phyloP scores from a whole-genome alignment of 2,888 invertebrate genomes.

The Drosophila nr. fundita region DNA sequence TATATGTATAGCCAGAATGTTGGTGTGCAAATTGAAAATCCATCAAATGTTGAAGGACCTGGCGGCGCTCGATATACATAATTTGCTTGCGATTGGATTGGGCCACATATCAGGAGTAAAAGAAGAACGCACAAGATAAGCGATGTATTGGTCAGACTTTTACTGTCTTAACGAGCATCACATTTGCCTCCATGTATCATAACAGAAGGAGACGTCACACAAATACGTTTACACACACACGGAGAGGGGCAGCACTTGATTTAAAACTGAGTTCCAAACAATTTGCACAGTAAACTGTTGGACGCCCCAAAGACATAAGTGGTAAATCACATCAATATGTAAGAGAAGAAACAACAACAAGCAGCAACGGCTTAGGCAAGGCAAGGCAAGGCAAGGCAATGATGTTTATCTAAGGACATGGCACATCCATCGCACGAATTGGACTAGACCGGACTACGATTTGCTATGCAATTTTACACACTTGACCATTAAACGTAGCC shows the following conservation, averaged over 20 bases:
- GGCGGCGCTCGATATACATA: constrained; percentile 30
- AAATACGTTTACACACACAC: neutral
- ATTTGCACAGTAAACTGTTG: constrained; percentile 75
- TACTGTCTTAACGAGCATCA: constrained; percentile 52
- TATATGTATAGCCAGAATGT: neutral
- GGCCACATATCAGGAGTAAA: constrained; percentile 34
- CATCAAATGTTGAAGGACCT: constrained; percentile 25
- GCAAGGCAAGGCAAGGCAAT: constrained; percentile 38
- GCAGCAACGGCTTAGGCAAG: neutral
- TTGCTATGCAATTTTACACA: constrained; percentile 82
- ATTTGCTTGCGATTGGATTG: constrained; percentile 37
- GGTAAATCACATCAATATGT: constrained; percentile 83
- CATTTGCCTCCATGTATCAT: constrained; percentile 58
- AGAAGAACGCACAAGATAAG: constrained; percentile 47
- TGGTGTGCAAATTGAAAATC: constrained; percentile 39
- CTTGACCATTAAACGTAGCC: constrained; percentile 82
- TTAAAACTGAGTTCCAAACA: constrained; percentile 79
- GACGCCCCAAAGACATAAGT: constrained; percentile 77
- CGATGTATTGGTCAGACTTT: constrained; percentile 47
- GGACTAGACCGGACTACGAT: constrained; percentile 56
- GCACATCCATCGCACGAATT: constrained; percentile 43
- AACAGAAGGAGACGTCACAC: constrained; percentile 13
- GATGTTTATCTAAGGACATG: constrained; percentile 75
- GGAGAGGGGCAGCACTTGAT: constrained; percentile 48
- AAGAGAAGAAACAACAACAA: constrained; percentile 50